Base-by-base conservation (phyloP, 2,113 vertebrate genomes). In the Ceratotherium simum region DNA sequence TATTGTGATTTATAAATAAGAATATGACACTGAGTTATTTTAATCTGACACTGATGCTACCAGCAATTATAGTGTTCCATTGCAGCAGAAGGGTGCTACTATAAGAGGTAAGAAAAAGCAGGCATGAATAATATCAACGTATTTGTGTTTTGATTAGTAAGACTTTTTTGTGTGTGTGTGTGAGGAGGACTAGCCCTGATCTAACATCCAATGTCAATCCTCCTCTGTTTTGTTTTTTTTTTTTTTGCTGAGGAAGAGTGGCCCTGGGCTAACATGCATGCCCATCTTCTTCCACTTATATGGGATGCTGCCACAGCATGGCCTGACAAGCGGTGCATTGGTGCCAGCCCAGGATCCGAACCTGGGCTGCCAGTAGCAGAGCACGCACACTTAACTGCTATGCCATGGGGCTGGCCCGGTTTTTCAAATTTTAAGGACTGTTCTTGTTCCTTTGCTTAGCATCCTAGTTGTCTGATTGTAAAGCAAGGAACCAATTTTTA, bases 1-100 rank as follows among this genome's bases (percentile, higher is more conserved):
- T 83, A 93, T 67, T 64, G 29, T 96, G 86, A 94, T 92, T 94
- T 87, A 94, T 95, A 97, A 97, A 89, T 95, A 97, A 97, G 75
- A 98, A 73, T 91, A 65, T 81, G 90, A 70, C n/a, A 46, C 62
- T 62, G 60, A 93, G 86, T 78, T 88, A 95, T 82, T 98, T 97
- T 97, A 85, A 94, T 82, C 90, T 95, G 87, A 96, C 90, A 92
- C 60, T 69, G 95, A 96, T 88, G 84, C 18, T 48, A 88, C 90
- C 46, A 73, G 29, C 60, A 97, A 79, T 92, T 82, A 88, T 21
- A 80, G 56, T 39, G 95, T 95, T 87, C 56, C n/a, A 70, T 64
- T 79, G 42, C 75, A 60, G 31, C 70, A 92, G 80, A 84, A n/a
- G 2, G 56, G n/a, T 87, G 70, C 67, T 88, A 54, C 29, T 84